phyloP scores from a whole-genome alignment of 2,797 vertebrate genomes.

The Spatula versicolor region DNA sequence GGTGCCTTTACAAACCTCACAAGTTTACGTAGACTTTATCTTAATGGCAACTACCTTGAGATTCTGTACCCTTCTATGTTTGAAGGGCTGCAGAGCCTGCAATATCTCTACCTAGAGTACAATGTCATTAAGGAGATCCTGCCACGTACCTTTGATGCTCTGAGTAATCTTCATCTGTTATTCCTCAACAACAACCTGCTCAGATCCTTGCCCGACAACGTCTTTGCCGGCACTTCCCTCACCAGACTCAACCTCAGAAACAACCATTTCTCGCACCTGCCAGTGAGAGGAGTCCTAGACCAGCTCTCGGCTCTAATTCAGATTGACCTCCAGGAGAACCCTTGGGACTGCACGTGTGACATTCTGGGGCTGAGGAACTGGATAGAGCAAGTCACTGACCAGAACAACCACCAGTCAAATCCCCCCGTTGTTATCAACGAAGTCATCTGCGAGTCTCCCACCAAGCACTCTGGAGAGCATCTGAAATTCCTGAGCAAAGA shows the following conservation, averaged over 20 bases:
- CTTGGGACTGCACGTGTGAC: conserved; percentile 97
- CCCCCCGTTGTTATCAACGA: conserved; percentile 94
- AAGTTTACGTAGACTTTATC: conserved; percentile 93
- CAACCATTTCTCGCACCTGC: conserved; percentile 95
- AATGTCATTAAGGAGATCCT: conserved; percentile 97
- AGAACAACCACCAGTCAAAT: conserved; percentile 80
- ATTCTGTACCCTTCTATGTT: conserved; percentile 91
- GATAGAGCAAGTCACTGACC: conserved; percentile 86
- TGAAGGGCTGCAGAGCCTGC: conserved; percentile 90
- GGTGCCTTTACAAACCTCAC: conserved; percentile 95
- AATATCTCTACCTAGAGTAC: conserved; percentile 98
- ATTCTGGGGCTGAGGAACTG: conserved; percentile 96
- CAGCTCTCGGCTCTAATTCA: conserved; percentile 96
- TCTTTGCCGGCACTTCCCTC: conserved; percentile 92
- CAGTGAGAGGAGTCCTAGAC: conserved; percentile 91
- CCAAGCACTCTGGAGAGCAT: conserved; percentile 90
- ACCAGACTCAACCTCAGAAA: conserved; percentile 95
- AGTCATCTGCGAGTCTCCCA: conserved; percentile 94
- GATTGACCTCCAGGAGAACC: conserved; percentile 98
- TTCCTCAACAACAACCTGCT: conserved; percentile 98
- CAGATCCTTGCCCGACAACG: conserved; percentile 89
- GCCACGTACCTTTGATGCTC: conserved; percentile 89
- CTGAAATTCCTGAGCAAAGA: conserved; percentile 92
- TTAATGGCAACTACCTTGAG: conserved; percentile 98
- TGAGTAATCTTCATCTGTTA: conserved; percentile 93